Evolutionary conservation across 1,140 invertebrate genomes (phyloP).

Genomic region (Parapsyche elsis): DNA sequence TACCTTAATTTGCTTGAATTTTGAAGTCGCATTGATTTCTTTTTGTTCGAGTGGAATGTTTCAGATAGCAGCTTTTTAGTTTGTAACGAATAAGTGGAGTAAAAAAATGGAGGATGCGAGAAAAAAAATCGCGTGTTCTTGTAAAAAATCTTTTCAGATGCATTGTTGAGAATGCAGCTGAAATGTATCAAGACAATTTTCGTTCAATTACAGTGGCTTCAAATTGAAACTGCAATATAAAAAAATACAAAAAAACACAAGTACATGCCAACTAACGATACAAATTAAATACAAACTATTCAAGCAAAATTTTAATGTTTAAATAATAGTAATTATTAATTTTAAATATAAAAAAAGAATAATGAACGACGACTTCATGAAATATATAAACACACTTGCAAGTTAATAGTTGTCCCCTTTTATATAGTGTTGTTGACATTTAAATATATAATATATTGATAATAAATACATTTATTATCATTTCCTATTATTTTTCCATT

Average conservation of each 20-base stretch:
- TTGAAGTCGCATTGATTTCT: not conserved
- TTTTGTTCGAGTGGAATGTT: not conserved
- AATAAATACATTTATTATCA: slow-evolving; percentile 31
- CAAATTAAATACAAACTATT: slow-evolving; percentile 46
- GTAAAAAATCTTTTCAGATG: not conserved
- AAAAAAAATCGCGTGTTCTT: no score
- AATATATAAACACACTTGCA: slow-evolving; percentile 18
- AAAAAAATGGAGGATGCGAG: no score
- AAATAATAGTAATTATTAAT: slow-evolving; percentile 48
- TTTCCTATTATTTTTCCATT: slow-evolving; percentile 44
- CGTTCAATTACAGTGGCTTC: slow-evolving; percentile 17
- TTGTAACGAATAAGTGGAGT: no score
- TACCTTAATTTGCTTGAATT: not conserved
- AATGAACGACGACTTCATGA: slow-evolving; percentile 21
- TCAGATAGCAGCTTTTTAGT: not conserved
- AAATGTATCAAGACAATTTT: slow-evolving; percentile 8
- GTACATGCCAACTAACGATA: slow-evolving; percentile 48
- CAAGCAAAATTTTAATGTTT: slow-evolving; percentile 40
- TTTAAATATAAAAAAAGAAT: not conserved
- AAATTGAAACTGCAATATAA: slow-evolving; percentile 32
- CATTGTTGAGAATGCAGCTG: no score
- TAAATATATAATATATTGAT: slow-evolving; percentile 51
- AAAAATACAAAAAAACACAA: not conserved
- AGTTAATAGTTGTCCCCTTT: slow-evolving; percentile 46
- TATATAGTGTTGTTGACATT: slow-evolving; percentile 52